Evolutionary conservation across 1,140 invertebrate genomes (phyloP), one percentile per base, ranked within the genome.

Genomic region (Drosophila bipectinata): DNA sequence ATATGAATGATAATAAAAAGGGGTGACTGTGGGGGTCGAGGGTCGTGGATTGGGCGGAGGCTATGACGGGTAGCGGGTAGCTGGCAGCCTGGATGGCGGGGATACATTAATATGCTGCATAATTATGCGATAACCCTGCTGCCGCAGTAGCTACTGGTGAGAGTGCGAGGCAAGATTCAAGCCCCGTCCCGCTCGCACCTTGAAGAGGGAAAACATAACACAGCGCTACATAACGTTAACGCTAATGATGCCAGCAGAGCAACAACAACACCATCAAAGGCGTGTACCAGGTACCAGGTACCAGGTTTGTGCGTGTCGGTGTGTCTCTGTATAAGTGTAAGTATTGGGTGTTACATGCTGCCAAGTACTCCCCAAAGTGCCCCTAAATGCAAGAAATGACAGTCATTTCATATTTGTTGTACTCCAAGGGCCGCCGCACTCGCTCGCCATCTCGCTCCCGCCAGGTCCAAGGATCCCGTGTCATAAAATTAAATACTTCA

Each of bases 401-500:
- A 88, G 83, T 88, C 79, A 83, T 88, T 88, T 89, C 83, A 88
- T 88, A 88, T 88, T 88, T 88, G 83, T 89, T 88, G 83, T 88
- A 72, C 84, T 88, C 84, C 69, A 66, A 77, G 81, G 82, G 71
- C 74, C 63, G 74, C 52, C 56, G 45, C 74, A 48, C 55, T 41
- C 32, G n/a, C 26, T 59, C 69, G 52, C 41, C 21, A 37, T 51
- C 41, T 18, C 41, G 41, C 8, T 14, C 41, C 41, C 41, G 41
- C 58, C 18, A 30, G 41, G 28, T 55, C 34, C 26, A 74, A 68
- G 72, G 64, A 83, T 69, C 77, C 71, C 79, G 68, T 84, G 79
- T 83, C 83, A 88, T 88, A 88, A 88, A 88, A 88, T 88, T 88
- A 88, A 88, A 88, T 88, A 88, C 83, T 83, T 88, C 83, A 84